phyloP scores from a whole-genome alignment of 2,797 vertebrate species.

The Apodemus agrarius region DNA sequence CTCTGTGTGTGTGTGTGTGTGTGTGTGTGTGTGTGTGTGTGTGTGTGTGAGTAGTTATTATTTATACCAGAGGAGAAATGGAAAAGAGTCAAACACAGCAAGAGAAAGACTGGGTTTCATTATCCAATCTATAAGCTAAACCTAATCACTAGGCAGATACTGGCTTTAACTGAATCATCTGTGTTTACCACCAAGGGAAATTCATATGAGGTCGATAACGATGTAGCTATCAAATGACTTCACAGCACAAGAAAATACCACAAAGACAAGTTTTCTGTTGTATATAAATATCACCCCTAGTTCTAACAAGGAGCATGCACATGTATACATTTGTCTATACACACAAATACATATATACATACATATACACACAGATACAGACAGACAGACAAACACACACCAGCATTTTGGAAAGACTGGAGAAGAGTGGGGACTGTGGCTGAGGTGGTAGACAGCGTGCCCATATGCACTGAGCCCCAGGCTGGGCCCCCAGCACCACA shows the following conservation, averaged over 20 bases:
- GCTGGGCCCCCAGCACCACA: not conserved
- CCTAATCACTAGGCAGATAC: not conserved
- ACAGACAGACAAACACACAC: not conserved
- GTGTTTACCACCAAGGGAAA: not conserved
- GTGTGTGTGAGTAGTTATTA: not conserved
- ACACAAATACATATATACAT: not conserved
- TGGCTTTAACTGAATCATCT: not conserved
- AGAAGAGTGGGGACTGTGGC: not conserved
- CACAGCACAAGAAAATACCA: not conserved
- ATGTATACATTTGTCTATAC: not conserved
- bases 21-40: not conserved
- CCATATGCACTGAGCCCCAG: not conserved
- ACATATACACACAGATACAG: too few relatives aligned
- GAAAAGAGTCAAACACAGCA: conserved; percentile 4
- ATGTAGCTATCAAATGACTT: not conserved
- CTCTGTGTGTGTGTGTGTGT: not conserved
- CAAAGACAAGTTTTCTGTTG: not conserved
- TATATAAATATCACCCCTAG: not conserved
- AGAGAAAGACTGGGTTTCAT: conserved; percentile 30
- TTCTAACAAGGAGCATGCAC: not conserved
- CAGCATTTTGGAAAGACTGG: not conserved
- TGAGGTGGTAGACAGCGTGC: not conserved
- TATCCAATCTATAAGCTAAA: not conserved
- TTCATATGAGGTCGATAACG: not conserved
- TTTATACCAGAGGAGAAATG: conserved; percentile 34